Evolutionary conservation across 2,797 vertebrate genomes (phyloP).

Genomic region (Centroberyx gerrardi): DNA sequence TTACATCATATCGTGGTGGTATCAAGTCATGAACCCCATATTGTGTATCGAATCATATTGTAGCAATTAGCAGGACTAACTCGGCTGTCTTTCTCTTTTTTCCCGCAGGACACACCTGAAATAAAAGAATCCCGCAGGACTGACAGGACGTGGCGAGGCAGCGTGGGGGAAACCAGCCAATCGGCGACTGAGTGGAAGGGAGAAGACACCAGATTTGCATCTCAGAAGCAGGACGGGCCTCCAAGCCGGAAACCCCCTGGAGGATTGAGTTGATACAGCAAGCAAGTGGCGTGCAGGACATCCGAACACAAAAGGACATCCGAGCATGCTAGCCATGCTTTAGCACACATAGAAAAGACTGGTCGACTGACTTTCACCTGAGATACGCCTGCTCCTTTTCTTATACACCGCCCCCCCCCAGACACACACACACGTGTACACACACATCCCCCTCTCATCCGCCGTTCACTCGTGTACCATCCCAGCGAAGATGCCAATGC

Average conservation of each 20-base stretch:
- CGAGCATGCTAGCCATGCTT: conserved; percentile 66
- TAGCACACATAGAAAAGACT: conserved; percentile 61
- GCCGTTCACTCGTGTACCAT: conserved; percentile 24
- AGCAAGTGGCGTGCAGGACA: neutral
- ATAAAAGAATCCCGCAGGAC: conserved; percentile 37
- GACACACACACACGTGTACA: neutral
- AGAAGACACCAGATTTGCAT: conserved; percentile 15
- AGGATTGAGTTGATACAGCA: neutral
- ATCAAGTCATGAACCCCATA: no score
- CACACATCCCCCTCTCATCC: conserved; percentile 17
- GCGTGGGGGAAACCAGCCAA: conserved; percentile 34
- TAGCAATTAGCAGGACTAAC: conserved; percentile 14
- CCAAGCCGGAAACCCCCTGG: neutral
- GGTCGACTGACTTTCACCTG: conserved; percentile 37
- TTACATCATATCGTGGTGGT: no score
- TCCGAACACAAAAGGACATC: conserved; percentile 5
- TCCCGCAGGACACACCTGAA: conserved; percentile 62
- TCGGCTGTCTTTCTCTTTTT: conserved; percentile 36
- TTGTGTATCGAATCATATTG: no score
- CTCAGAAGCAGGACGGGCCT: neutral
- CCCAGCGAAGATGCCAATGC: conserved; percentile 69
- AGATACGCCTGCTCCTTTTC: conserved; percentile 33
- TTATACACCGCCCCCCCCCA: conserved; percentile 20
- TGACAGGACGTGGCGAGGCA: conserved; percentile 34
- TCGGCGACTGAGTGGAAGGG: conserved; percentile 39